Base-by-base conservation (phyloP, 2,888 invertebrate genomes). In the Tenthredo amoena region DNA sequence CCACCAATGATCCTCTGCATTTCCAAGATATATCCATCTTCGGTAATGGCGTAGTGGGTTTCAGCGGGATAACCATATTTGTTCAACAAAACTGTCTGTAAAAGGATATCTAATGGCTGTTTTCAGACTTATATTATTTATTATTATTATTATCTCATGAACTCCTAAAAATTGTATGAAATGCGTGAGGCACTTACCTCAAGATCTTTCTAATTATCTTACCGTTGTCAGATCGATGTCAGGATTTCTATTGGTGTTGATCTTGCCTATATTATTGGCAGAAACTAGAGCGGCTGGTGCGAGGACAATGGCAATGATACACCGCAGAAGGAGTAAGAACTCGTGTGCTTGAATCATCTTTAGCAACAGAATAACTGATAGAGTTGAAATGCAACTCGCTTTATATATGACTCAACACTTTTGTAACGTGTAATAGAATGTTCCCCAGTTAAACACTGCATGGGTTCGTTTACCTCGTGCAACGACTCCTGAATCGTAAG, bases 11-110 rank as follows among this genome's bases (percentile, higher is more conserved):
- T 94, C 68, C 95, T 91, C 88, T 95, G 94, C 83, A 95, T 90
- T 72, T 93, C 93, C 85, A 95, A 90, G 85, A 94, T 92, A 89
- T 95, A 95, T 9, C 94, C 94, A 88, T 95, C 95, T 21, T 93
- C 91, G 85, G 94, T 94, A 50, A 90, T 89, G 76, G 93, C 91
- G 55, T 90, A 90, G 87, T 95, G 94, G 40, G 92, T 91, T 88
- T 95, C 95, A 40, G 93, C 89, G 18, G 94, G 93, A 89, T 94
- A 95, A 18, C 94, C 94, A 87, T 94, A 93, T 86, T 93, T 93
- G 12, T 87, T 88, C 21, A 93, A 93, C 58, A 94, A 87, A 87
- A 93, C 93, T 5, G 91, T 89, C 93, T 92, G 72, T 31, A 58
- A 58, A 68, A 47, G 58, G 12, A 55, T 37, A 7, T 18, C 21